phyloP scores from a whole-genome alignment of 2,113 vertebrate genomes.

The Halichoeres trimaculatus region DNA sequence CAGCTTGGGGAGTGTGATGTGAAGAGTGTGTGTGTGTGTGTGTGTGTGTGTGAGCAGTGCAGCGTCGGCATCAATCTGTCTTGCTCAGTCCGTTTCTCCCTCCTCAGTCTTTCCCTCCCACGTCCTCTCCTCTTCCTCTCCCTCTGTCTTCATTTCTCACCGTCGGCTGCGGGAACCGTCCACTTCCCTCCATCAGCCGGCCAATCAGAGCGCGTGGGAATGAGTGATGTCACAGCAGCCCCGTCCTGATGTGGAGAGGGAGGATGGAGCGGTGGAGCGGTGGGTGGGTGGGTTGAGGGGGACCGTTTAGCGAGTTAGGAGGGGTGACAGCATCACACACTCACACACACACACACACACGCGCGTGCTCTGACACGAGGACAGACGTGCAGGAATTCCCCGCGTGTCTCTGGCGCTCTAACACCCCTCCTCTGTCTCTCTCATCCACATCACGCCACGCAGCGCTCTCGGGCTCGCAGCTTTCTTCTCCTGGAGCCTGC shows the following conservation, averaged over 20 bases:
- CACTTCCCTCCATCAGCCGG: slow-evolving; percentile 71
- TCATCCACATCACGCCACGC: slow-evolving; percentile 57
- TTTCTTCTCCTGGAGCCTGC: slow-evolving; percentile 61
- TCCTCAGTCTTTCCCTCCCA: slow-evolving; percentile 17
- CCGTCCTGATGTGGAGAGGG: slow-evolving; percentile 51
- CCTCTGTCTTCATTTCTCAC: slow-evolving; percentile 60
- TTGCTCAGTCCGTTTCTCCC: slow-evolving; percentile 57
- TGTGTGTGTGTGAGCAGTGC: slow-evolving; percentile 60
- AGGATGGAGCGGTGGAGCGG: slow-evolving; percentile 37
- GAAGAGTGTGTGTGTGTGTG: slow-evolving; percentile 43
- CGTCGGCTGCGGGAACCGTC: slow-evolving; percentile 70
- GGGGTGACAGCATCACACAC: slow-evolving; percentile 47
- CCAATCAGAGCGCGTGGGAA: slow-evolving; percentile 77
- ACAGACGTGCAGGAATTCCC: slow-evolving; percentile 72
- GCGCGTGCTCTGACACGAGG: slow-evolving; percentile 19
- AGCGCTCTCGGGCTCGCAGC: slow-evolving; percentile 53
- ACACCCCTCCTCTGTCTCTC: slow-evolving; percentile 44
- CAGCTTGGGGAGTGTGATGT: slow-evolving; percentile 69
- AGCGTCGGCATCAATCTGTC: slow-evolving; percentile 77
- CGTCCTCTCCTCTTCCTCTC: slow-evolving; percentile 39
- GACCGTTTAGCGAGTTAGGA: slow-evolving; percentile 66
- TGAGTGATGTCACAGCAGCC: slow-evolving; percentile 74
- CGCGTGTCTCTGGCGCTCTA: slow-evolving; percentile 46
- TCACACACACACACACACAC: slow-evolving; percentile 29
- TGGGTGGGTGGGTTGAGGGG: slow-evolving; percentile 46